Conservation (phyloP, 1,140 invertebrate species). For the Drosophila nikananu region DNA sequence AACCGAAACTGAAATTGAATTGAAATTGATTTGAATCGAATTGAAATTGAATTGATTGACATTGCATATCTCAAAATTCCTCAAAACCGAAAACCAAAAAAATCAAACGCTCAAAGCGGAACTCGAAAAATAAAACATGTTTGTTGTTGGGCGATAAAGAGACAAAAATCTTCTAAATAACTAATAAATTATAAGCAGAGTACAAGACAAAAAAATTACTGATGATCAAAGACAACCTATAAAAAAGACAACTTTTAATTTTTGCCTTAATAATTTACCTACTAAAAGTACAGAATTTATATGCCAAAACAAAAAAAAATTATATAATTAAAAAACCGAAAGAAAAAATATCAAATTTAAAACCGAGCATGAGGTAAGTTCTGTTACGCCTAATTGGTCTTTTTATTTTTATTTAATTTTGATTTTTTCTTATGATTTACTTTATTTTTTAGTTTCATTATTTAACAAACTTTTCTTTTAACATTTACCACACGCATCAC, state of each 20-base stretch:
- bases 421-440: conserved; percentile 38
- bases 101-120: conserved; percentile 4
- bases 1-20: conserved; percentile 23
- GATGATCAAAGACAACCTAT: conserved; percentile 30
- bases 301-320: conserved; percentile 36
- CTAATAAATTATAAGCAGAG: conserved; percentile 41
- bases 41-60: conserved; percentile 44
- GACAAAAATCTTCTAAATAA: conserved; percentile 61
- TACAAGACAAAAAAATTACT: conserved; percentile 21
- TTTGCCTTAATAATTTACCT: conserved; percentile 74
- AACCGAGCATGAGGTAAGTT: conserved; percentile 82
- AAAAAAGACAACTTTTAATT: conserved; percentile 76
- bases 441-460: conserved; percentile 48
- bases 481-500: conserved; percentile 30
- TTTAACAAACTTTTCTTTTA: conserved; percentile 35
- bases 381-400: conserved; percentile 80
- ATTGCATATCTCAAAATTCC: conserved; percentile 50
- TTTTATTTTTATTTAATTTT: conserved; percentile 56
- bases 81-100: conserved; percentile 13
- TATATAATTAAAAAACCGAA: conserved; percentile 34
- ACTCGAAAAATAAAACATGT: conserved; percentile 47
- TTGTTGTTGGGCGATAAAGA: conserved; percentile 62
- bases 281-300: conserved; percentile 64
- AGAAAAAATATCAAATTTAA: conserved; percentile 61
- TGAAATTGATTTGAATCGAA: conserved; percentile 25